Evolutionary conservation across 2,797 vertebrate species (phyloP).

Genomic region (Neosilurus hyrtlii): DNA sequence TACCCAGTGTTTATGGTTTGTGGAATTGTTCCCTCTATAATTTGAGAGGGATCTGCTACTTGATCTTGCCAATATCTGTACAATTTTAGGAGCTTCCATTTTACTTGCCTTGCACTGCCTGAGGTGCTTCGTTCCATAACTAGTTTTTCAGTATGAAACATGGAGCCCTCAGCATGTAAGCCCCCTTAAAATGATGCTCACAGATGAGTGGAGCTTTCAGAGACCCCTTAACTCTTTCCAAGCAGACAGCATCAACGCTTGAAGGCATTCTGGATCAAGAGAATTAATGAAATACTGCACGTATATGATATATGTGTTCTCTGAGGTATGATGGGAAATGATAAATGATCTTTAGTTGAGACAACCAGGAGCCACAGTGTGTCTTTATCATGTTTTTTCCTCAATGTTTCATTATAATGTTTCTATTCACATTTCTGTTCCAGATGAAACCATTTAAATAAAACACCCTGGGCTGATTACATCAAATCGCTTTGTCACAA

Average conservation of each 20-base stretch:
- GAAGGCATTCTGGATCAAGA: conserved; percentile 26
- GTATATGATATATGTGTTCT: conserved; percentile 20
- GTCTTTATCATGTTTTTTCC: conserved; percentile 11
- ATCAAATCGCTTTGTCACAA: background rate
- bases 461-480: background rate
- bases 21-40: conserved; percentile 40
- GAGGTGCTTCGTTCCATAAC: conserved; percentile 42
- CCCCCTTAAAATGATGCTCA: conserved; percentile 43
- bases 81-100: conserved; percentile 47
- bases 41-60: conserved; percentile 43
- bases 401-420: background rate
- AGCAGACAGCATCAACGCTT: conserved; percentile 29
- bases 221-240: conserved; percentile 43
- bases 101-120: conserved; percentile 27
- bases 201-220: conserved; percentile 31
- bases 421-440: background rate
- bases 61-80: conserved; percentile 49
- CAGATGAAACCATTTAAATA: background rate
- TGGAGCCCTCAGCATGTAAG: conserved; percentile 29
- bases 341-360: conserved; percentile 23
- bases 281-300: background rate
- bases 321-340: conserved; percentile 23
- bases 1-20: conserved; percentile 19
- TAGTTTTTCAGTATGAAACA: conserved; percentile 36
- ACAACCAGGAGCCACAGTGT: background rate